phyloP scores from a whole-genome alignment of 2,113 vertebrate species.

The Gymnobelideus leadbeateri region DNA sequence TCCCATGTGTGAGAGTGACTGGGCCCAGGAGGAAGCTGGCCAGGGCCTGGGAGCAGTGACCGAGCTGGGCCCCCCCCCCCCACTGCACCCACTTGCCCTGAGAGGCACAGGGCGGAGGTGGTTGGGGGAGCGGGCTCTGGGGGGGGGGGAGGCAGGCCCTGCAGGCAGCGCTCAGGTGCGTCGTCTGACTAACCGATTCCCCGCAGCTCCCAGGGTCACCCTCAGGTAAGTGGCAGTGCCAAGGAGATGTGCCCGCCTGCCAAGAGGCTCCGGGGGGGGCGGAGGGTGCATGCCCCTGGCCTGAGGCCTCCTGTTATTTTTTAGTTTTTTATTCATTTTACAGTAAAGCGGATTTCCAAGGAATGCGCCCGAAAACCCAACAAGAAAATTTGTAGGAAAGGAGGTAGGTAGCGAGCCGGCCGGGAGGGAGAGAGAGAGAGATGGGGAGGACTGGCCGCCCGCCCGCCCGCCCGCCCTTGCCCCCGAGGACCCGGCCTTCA shows the following conservation, averaged over 20 bases:
- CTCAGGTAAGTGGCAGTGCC: slow-evolving; percentile 85
- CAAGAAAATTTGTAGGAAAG: slow-evolving; percentile 99
- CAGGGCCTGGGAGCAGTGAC: slow-evolving; percentile 71
- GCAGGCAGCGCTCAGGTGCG: slow-evolving; percentile 73
- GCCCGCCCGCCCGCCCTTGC: slow-evolving; percentile 71
- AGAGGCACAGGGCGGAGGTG: slow-evolving; percentile 73
- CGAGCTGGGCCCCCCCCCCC: slow-evolving; percentile 69
- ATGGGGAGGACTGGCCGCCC: slow-evolving; percentile 78
- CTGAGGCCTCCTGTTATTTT: slow-evolving; percentile 99
- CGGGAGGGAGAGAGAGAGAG: slow-evolving; percentile 86
- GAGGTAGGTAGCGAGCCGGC: slow-evolving; percentile 97
- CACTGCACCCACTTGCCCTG: slow-evolving; percentile 72
- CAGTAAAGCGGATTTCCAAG: slow-evolving; percentile 99
- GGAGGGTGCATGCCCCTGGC: slow-evolving; percentile 93
- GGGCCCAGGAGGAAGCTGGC: slow-evolving; percentile 81
- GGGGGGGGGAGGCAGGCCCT: slow-evolving; percentile 27
- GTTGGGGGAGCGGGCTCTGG: slow-evolving; percentile 68
- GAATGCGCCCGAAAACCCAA: slow-evolving; percentile 99
- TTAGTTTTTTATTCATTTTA: slow-evolving; percentile 99
- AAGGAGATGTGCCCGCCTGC: slow-evolving; percentile 81
- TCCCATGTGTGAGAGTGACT: slow-evolving; percentile 80
- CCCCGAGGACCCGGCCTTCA: slow-evolving; percentile 69
- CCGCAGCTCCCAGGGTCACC: slow-evolving; percentile 71
- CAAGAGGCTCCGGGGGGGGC: slow-evolving; percentile 77
- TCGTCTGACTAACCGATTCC: slow-evolving; percentile 79